phyloP scores from a whole-genome alignment of 2,797 vertebrate genomes.

The Limnodromus scolopaceus region DNA sequence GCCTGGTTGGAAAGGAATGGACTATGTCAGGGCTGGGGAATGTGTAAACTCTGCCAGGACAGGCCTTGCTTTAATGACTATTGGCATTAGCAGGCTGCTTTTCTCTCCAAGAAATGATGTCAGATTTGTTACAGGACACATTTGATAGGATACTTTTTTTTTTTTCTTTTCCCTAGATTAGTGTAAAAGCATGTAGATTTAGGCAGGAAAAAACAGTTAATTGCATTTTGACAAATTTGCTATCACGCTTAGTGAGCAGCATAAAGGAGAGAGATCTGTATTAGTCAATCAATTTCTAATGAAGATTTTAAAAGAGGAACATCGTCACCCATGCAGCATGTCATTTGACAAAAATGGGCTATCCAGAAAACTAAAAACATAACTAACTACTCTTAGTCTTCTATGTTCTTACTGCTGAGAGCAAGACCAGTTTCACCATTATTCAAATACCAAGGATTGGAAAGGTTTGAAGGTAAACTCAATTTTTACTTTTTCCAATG shows the following conservation, averaged over 20 bases:
- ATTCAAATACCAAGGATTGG: conserved; percentile 18
- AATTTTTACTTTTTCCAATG: not conserved
- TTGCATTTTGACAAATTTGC: not conserved
- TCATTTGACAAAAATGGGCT: conserved; percentile 21
- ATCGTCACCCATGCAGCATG: not conserved
- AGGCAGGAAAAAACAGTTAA: not conserved
- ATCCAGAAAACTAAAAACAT: conserved; percentile 28
- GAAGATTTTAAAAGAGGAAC: conserved; percentile 32
- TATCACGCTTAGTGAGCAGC: not conserved
- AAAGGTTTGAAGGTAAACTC: not conserved
- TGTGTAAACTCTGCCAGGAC: not conserved
- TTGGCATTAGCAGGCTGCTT: not conserved
- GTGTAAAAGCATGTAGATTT: not conserved
- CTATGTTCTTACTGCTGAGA: not conserved
- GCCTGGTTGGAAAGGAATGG: not conserved
- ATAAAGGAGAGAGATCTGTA: not conserved
- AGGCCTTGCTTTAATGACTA: not conserved
- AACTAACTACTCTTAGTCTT: conserved; percentile 1
- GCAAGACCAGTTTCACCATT: not conserved
- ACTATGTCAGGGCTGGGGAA: not conserved
- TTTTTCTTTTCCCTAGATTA: not conserved
- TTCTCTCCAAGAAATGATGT: not conserved
- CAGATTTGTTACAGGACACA: not conserved
- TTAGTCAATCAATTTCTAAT: conserved; percentile 3
- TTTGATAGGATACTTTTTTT: not conserved